Conservation (phyloP, 1,140 invertebrate species). For the Elymnias hypermnestra region DNA sequence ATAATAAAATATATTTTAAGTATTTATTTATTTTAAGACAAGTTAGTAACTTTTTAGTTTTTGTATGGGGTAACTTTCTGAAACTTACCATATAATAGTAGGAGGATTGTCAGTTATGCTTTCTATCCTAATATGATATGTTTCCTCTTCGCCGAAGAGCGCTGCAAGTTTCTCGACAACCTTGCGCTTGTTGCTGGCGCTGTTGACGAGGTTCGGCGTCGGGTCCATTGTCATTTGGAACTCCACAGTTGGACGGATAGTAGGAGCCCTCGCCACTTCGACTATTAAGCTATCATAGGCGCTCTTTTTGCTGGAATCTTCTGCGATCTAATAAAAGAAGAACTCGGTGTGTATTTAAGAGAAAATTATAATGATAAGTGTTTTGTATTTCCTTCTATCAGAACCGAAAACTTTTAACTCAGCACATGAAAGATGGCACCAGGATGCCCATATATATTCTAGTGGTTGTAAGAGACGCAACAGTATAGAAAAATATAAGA, state of each 20-base stretch:
- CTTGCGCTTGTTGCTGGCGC: conserved; percentile 82
- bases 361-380: no score
- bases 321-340: conserved; percentile 71
- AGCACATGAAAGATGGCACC: no score
- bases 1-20: no score
- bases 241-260: conserved; percentile 76
- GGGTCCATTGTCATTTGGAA: conserved; percentile 88
- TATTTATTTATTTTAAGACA: neutral
- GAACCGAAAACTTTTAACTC: no score
- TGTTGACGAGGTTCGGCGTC: conserved; percentile 83
- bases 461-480: no score
- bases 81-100: conserved; percentile 82
- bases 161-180: conserved; percentile 87
- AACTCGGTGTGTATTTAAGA: no score
- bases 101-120: conserved; percentile 78
- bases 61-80: neutral
- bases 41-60: neutral
- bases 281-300: conserved; percentile 89
- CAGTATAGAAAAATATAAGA: no score
- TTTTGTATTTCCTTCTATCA: no score
- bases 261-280: conserved; percentile 78
- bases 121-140: conserved; percentile 83
- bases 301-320: conserved; percentile 81
- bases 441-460: no score
- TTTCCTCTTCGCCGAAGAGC: conserved; percentile 85